Evolutionary conservation across 2,113 vertebrate genomes (phyloP), one percentile per base, ranked within the genome.

Genomic region (Cavia porcellus): DNA sequence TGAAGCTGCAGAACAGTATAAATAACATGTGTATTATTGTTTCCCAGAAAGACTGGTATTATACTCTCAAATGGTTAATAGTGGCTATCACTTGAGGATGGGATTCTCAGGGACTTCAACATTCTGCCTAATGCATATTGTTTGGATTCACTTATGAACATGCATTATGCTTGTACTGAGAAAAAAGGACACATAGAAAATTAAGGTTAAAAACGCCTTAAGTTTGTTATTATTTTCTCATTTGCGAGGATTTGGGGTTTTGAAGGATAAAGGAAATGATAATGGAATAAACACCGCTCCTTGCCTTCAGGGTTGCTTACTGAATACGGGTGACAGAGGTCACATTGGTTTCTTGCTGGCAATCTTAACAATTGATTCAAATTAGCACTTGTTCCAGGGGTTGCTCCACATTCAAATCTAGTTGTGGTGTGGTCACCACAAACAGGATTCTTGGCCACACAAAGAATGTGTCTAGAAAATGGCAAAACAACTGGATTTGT

Each of bases 401-500:
- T 38, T 79, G 45, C 38, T 92, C 89, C 38, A 83, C 86, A 92
- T 96, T 89, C 86, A 91, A 88, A 96, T 81, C 82, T 89, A 96
- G 92, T 75, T 95, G 96, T 96, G 95, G 94, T 96, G 72, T 94
- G 91, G 88, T 83, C 90, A 94, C 96, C 50, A 0, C 95, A 97
- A 97, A 93, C 30, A 52, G 68, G 68, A 97, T 96, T 97, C 79
- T 95, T 95, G 98, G 95, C 94, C 95, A 96, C 96, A 97, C 93
- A 95, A 95, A 89, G 89, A 87, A 96, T 96, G 47, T 92, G 74
- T 95, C 97, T 95, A 94, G 72, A 96, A 86, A 95, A 91, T 5
- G 47, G 80, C 83, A 92, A 96, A 98, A 97, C 97, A 97, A 93
- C 77, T 83, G 83, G 19, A 93, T 97, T 96, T 96, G 93, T 98